Evolutionary conservation across 2,888 invertebrate species (phyloP), one percentile per base, ranked within the genome.

Genomic region (Hetaerina titia): DNA sequence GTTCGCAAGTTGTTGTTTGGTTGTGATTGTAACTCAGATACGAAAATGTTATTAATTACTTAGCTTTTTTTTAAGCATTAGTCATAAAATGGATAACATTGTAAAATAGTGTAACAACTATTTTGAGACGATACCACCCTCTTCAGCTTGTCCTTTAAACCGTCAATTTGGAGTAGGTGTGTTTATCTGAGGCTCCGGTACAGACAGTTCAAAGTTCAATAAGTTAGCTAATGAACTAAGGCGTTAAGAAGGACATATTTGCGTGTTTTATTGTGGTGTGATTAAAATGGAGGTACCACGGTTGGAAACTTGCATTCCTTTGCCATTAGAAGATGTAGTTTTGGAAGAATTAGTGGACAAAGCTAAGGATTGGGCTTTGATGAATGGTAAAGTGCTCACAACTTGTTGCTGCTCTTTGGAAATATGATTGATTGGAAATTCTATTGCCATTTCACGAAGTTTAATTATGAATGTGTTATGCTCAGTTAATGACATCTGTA

Each of bases 291-390:
- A 89, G 22, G 56, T 57, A 31, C 95, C 95, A 57, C 96, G 97
- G 19, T 96, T 98, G 95, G 97, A 97, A 45, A 97, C 97, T n/a
- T 97, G 98, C 96, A 96, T 98, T 95, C 97, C 98, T 8, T 96
- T 98, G 95, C 98, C 98, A 2, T 96, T 99, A 95, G 97, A 98
- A 0, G 97, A 97, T 31, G 97, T 98, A 95, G 97, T 97, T n/a
- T 97, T 99, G 92, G 96, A 97, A 25, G 98, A 98, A 95, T 97
- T 98, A 63, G 97, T 98, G 1, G 97, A 98, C 95, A 98, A 98
- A 96, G 98, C 98, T 0, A 98, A 98, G 96, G 98, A 98, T 96
- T 98, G 98, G 98, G 98, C 98, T 0, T 96, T 98, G 64, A 98
- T 98, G 98, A 98, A 98, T 96, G 98, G 97, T 97, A 96, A 96